phyloP scores from a whole-genome alignment of 2,797 vertebrate species.

The Nothura maculosa region DNA sequence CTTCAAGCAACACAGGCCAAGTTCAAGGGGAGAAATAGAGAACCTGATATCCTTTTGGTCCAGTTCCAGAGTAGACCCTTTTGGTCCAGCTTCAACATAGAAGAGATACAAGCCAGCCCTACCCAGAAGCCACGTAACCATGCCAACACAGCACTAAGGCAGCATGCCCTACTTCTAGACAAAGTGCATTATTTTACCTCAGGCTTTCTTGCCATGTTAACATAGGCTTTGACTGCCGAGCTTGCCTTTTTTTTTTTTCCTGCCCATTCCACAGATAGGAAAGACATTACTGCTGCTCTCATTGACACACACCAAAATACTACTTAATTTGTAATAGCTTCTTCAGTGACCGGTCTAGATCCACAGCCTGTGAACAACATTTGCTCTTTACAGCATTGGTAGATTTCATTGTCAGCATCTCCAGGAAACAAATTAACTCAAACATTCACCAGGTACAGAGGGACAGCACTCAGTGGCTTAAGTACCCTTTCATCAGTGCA shows the following conservation, averaged over 20 bases:
- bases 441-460: neutral
- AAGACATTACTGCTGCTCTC: neutral
- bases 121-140: neutral
- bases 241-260: neutral
- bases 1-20: neutral
- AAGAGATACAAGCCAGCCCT: neutral
- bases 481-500: neutral
- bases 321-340: neutral
- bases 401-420: neutral
- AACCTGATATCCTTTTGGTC: neutral
- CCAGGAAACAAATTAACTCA: neutral
- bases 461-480: neutral
- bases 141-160: neutral
- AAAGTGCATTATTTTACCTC: neutral
- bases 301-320: neutral
- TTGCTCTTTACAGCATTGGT: neutral
- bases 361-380: neutral
- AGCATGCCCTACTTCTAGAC: neutral
- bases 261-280: neutral
- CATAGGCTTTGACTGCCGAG: neutral
- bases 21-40: neutral
- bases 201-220: neutral
- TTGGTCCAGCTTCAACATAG: too few relatives aligned
- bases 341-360: neutral
- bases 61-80: neutral